Percentiles rank a stretch among this genome's conserved stretches.
Conservation (phyloP, 2,888 invertebrate species). For the Caenorhabditis wallacei region DNA sequence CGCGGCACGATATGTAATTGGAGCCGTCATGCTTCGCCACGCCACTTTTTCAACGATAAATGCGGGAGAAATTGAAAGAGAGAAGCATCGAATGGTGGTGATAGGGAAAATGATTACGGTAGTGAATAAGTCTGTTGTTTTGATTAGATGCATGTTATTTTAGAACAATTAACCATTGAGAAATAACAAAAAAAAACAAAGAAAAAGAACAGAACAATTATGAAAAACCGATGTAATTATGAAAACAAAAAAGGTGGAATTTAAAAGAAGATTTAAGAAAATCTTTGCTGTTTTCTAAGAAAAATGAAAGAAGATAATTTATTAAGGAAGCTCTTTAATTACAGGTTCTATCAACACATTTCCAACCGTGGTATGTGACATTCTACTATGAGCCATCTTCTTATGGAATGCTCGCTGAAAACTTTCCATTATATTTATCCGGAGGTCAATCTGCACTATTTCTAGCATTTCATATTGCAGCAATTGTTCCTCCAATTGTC, state of each 20-base stretch:
- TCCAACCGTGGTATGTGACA: conserved; percentile 81
- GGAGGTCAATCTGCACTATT: conserved; percentile 73
- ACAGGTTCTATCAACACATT: conserved; percentile 80
- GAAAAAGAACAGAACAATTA: neutral
- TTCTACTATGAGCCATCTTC: conserved; percentile 81
- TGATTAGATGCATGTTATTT: conserved; percentile 3
- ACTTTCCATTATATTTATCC: conserved; percentile 72
- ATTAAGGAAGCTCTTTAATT: conserved; percentile 3
- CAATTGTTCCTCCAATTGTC: conserved; percentile 78
- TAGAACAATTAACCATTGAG: neutral
- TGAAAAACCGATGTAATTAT: no score
- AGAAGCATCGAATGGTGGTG: neutral
- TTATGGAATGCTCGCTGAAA: conserved; percentile 81
- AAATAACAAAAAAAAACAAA: neutral
- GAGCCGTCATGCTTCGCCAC: conserved; percentile 52
- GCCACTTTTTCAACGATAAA: conserved; percentile 38
- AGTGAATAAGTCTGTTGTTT: conserved; percentile 9
- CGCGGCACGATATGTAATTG: conserved; percentile 56
- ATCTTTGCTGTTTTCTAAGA: no score
- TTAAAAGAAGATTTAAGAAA: neutral
- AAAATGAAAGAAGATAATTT: neutral
- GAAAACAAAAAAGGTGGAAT: neutral
- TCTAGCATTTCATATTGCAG: conserved; percentile 76
- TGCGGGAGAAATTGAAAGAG: conserved; percentile 31
- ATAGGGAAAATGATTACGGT: neutral